Conservation (phyloP, 2,888 invertebrate species). For the Caenorhabditis virilis region DNA sequence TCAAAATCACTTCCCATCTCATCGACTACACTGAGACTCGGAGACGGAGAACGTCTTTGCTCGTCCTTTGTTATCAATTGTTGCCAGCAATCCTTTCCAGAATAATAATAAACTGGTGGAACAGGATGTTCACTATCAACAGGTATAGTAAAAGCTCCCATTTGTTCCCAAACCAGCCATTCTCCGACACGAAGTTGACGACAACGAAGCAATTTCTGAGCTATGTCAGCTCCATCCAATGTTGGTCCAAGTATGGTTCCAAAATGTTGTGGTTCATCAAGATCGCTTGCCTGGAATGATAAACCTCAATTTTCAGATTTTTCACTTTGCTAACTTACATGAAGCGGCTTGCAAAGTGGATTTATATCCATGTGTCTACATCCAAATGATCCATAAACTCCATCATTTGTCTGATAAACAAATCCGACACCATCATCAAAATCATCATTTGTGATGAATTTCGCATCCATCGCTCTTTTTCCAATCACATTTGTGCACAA, state of each 20-base stretch:
- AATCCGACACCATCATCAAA: slow-evolving; percentile 55
- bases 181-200: slow-evolving; percentile 62
- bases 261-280: slow-evolving; percentile 29
- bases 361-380: slow-evolving; percentile 72
- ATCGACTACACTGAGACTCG: slow-evolving; percentile 12
- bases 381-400: slow-evolving; percentile 75
- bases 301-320: neutral
- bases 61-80: slow-evolving; percentile 28
- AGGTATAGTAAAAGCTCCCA: slow-evolving; percentile 96
- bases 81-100: slow-evolving; percentile 49
- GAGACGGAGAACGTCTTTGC: slow-evolving; percentile 28
- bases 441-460: slow-evolving; percentile 58
- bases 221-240: slow-evolving; percentile 49
- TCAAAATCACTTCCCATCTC: slow-evolving; percentile 34
- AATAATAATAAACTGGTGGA: slow-evolving; percentile 72
- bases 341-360: slow-evolving; percentile 56
- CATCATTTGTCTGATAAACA: slow-evolving; percentile 69
- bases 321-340: slow-evolving; percentile 9
- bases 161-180: slow-evolving; percentile 84
- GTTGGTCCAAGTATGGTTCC: slow-evolving; percentile 55
- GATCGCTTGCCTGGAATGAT: slow-evolving; percentile 3
- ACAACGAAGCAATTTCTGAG: slow-evolving; percentile 44
- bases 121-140: slow-evolving; percentile 87
- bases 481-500: slow-evolving; percentile 86
- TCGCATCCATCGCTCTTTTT: slow-evolving; percentile 74